Percentiles rank a stretch among this genome's conserved stretches.
Conservation (phyloP, 2,888 invertebrate species). For the Melanostoma mellinum region DNA sequence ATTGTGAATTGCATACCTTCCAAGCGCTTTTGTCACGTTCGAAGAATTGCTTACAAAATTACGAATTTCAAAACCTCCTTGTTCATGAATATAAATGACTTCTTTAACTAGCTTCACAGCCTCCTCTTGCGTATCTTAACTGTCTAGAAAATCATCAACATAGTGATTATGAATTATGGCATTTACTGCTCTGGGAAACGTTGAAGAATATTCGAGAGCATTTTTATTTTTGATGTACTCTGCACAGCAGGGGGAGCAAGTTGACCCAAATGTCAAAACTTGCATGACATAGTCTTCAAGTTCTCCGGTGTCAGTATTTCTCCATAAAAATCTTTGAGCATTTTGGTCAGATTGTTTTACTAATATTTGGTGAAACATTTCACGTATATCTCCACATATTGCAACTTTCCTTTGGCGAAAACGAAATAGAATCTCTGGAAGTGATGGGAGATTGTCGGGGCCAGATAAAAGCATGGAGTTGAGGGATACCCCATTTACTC, state of each 20-base stretch:
- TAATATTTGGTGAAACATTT: constrained; percentile 37
- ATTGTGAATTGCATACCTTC: not conserved
- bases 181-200: constrained; percentile 40
- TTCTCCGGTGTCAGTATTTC: constrained; percentile 62
- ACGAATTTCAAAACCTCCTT: constrained; percentile 38
- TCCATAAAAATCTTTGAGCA: constrained; percentile 37
- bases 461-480: constrained; percentile 74
- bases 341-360: constrained; percentile 46
- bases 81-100: constrained; percentile 6
- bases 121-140: constrained; percentile 9
- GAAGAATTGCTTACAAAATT: constrained; percentile 20
- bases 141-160: constrained; percentile 39
- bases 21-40: constrained; percentile 1
- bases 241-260: constrained; percentile 60
- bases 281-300: constrained; percentile 63
- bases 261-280: constrained; percentile 52
- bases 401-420: constrained; percentile 12
- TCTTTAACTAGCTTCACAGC: not conserved
- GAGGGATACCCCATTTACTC: constrained; percentile 72
- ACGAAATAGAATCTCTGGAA: constrained; percentile 1
- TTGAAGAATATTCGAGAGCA: not conserved
- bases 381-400: constrained; percentile 28
- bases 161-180: constrained; percentile 43
- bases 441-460: constrained; percentile 74
- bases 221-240: constrained; percentile 55